Conservation (phyloP, 2,888 invertebrate species). For the Hedychridium roseum region DNA sequence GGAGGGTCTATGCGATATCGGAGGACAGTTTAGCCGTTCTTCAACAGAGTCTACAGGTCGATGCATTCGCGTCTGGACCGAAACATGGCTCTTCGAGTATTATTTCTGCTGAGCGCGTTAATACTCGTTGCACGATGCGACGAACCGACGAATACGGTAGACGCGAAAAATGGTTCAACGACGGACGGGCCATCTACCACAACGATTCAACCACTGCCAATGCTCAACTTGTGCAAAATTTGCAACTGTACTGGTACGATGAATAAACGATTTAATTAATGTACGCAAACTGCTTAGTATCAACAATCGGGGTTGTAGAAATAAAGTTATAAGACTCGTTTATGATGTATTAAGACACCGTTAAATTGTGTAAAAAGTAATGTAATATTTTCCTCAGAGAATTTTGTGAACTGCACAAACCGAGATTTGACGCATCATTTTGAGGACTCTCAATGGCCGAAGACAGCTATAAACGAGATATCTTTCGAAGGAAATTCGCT, state of each 20-base stretch:
- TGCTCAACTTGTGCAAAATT: constrained; percentile 22
- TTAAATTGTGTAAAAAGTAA: no score
- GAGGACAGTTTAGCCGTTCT: constrained; percentile 14
- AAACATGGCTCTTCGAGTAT: constrained; percentile 24
- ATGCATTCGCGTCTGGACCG: neutral
- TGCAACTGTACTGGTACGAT: constrained; percentile 37
- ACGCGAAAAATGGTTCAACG: neutral
- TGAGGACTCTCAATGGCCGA: constrained; percentile 67
- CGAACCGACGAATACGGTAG: neutral
- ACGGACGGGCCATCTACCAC: neutral
- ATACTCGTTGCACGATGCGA: neutral
- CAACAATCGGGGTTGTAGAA: no score
- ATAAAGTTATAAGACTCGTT: no score
- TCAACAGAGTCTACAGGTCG: constrained; percentile 3
- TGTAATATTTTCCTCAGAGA: no score
- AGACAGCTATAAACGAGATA: constrained; percentile 50
- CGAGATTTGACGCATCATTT: constrained; percentile 66
- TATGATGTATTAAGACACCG: no score
- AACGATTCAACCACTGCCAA: neutral
- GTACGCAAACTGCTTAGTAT: no score
- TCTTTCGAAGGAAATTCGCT: constrained; percentile 48
- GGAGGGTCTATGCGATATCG: constrained; percentile 24
- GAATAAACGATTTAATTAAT: no score
- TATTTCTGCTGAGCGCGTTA: constrained; percentile 1
- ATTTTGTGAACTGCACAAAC: constrained; percentile 67